Base-by-base conservation (phyloP, 1,140 invertebrate genomes). In the Bilobella aurantiaca region DNA sequence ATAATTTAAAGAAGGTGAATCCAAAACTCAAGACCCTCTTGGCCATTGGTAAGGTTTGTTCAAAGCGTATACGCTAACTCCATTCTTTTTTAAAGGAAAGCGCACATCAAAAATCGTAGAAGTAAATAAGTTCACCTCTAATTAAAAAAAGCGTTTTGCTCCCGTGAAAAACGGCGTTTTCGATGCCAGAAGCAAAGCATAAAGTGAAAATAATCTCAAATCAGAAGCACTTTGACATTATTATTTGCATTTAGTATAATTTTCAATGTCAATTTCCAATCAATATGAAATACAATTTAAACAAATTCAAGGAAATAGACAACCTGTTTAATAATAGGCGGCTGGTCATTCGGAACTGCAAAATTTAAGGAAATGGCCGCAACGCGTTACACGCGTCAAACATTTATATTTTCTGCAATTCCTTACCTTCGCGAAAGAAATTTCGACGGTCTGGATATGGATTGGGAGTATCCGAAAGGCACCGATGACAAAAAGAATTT, bases 391-490 rank as follows among this genome's bases (percentile, higher is more conserved):
- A 85, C 91, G 1, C 80, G 93, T 16, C 91, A 94, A 78, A 92
- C 91, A 0, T 96, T 95, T 79, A 91, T 95, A 75, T 94, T 93
- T 79, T 93, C 90, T 60, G 88, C 91, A 3, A 92, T 95, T 77
- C 89, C 90, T 0, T 96, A 91, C 81, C 79, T 96, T 30, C 81
- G 93, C 30, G 85, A 91, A 70, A 82, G 90, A 69, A 84, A 87
- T 73, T 96, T 95, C 73, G 91, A 93, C 74, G 91, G 91, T 31
- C 80, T 97, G 28, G 93, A 97, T 75, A 85, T 97, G 67, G 93
- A 97, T 80, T 97, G 94, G 94, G 94, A 97, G 78, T 97, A 96
- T 78, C 94, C 94, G 1, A 93, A 93, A 78, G 93, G 93, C 27
- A 82, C 83, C 0, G 89, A 91, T 31, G 94, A 97, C 74, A 97